Evolutionary conservation across 2,888 invertebrate species (phyloP).

Genomic region (Gymnosoma rotundatum): DNA sequence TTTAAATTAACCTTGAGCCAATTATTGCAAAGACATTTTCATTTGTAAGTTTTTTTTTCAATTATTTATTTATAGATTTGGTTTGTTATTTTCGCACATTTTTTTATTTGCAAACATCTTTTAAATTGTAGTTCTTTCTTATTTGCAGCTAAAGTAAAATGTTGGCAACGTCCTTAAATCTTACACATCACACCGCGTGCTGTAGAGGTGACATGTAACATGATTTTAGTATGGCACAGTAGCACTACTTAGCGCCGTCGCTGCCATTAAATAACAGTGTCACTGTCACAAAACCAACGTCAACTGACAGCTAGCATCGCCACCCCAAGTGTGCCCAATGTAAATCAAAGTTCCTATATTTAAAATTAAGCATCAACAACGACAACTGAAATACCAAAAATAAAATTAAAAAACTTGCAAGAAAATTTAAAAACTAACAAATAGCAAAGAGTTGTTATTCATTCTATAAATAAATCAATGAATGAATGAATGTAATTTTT

Average conservation of each 20-base stretch:
- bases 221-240: conserved; percentile 63
- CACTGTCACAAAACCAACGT: conserved; percentile 61
- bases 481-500: neutral
- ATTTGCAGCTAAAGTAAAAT: conserved; percentile 62
- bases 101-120: conserved; percentile 37
- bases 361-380: conserved; percentile 57
- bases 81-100: neutral
- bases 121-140: conserved; percentile 52
- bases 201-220: conserved; percentile 67
- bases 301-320: conserved; percentile 50
- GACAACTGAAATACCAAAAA: neutral
- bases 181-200: conserved; percentile 45
- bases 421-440: conserved; percentile 20
- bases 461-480: neutral
- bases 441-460: conserved; percentile 53
- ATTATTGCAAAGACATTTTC: conserved; percentile 66
- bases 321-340: conserved; percentile 61
- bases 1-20: conserved; percentile 69
- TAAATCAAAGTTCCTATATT: conserved; percentile 66
- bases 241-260: conserved; percentile 64
- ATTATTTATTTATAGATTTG: conserved; percentile 43
- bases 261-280: conserved; percentile 61
- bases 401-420: conserved; percentile 23
- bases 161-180: conserved; percentile 60
- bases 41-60: conserved; percentile 44